phyloP scores from a whole-genome alignment of 2,888 invertebrate species.

The Tinea pellionella region DNA sequence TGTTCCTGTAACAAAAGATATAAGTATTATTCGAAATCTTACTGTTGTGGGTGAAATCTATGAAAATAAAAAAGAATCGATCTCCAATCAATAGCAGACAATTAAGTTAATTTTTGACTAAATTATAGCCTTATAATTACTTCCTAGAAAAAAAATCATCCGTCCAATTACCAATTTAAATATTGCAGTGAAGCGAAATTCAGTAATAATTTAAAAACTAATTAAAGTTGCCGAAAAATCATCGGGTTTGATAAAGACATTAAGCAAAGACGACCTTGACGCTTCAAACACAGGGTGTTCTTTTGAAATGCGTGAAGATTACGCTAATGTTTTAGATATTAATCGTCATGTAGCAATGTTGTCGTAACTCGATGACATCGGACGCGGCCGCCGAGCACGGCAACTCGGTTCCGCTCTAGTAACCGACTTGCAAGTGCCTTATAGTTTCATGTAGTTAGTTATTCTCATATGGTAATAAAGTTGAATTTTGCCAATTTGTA shows the following conservation, averaged over 20 bases:
- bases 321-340: slow-evolving; percentile 44
- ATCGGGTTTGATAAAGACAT: neutral
- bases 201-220: neutral
- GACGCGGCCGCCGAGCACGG: slow-evolving; percentile 23
- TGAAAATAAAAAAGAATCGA: neutral
- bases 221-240: neutral
- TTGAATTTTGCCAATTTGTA: neutral
- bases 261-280: slow-evolving; percentile 36
- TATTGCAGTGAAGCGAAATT: neutral
- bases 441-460: neutral
- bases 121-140: neutral
- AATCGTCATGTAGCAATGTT: slow-evolving; percentile 41
- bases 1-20: slow-evolving; percentile 78
- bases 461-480: neutral
- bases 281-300: slow-evolving; percentile 26
- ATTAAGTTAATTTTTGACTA: neutral
- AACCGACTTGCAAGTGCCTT: slow-evolving; percentile 24
- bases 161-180: neutral
- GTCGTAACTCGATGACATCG: slow-evolving; percentile 30
- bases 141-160: neutral
- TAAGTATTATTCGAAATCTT: neutral
- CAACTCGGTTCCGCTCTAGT: slow-evolving; percentile 50
- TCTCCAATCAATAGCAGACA: neutral
- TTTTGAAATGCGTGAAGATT: slow-evolving; percentile 35
- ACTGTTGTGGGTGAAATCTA: no score